Conservation (phyloP, 2,888 invertebrate species). For the Drosophila quasianomalipes region DNA sequence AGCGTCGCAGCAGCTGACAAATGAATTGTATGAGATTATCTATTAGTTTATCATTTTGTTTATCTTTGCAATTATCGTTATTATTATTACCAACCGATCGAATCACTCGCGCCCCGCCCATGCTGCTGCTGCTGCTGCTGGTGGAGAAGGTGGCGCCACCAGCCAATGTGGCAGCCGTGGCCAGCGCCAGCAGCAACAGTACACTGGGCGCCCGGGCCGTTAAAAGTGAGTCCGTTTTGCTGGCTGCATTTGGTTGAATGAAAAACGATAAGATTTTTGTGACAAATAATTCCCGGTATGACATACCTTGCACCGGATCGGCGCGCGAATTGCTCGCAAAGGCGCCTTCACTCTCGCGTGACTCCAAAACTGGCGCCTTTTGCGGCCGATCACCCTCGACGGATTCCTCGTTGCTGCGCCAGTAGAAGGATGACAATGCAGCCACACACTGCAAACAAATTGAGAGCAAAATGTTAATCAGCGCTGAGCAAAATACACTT, state of each 20-base stretch:
- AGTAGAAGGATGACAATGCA: slow-evolving; percentile 90
- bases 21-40: slow-evolving; percentile 21
- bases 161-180: slow-evolving; percentile 65
- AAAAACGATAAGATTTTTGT: slow-evolving; percentile 86
- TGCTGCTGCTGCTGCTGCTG: slow-evolving; percentile 46
- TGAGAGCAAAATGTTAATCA: neutral
- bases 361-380: slow-evolving; percentile 89
- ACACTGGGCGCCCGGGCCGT: slow-evolving; percentile 73
- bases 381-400: slow-evolving; percentile 90
- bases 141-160: slow-evolving; percentile 43
- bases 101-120: slow-evolving; percentile 40
- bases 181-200: slow-evolving; percentile 73
- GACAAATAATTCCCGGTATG: slow-evolving; percentile 85
- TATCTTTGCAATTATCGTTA: slow-evolving; percentile 26
- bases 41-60: slow-evolving; percentile 8
- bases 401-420: slow-evolving; percentile 91
- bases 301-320: slow-evolving; percentile 90
- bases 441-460: slow-evolving; percentile 87
- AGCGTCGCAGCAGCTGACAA: slow-evolving; percentile 50
- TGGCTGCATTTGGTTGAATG: slow-evolving; percentile 85
- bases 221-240: slow-evolving; percentile 80
- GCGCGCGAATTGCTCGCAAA: slow-evolving; percentile 87
- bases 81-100: slow-evolving; percentile 29
- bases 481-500: neutral
- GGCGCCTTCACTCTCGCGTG: slow-evolving; percentile 89